These are phyloP conservation scores for Vidua chalybeata DNA, from an alignment of 2,113 vertebrate genomes.

Conservation along the genomic window DNA sequence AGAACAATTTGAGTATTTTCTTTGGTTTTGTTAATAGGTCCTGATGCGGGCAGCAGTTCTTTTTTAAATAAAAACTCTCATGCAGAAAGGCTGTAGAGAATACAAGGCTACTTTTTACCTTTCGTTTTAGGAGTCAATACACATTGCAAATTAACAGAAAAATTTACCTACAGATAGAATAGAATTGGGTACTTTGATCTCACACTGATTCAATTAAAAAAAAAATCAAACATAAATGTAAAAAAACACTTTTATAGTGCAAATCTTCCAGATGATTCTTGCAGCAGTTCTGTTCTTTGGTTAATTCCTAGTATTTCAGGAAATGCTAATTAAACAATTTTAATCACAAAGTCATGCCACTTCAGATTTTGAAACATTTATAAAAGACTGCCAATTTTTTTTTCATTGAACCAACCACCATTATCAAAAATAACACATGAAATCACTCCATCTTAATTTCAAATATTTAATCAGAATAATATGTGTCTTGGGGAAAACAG, in stretches of 20 bases:
- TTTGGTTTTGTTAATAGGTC: not conserved
- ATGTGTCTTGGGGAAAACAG: not conserved
- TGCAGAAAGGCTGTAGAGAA: not conserved
- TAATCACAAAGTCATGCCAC: constrained; percentile 18
- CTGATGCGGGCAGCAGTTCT: not conserved
- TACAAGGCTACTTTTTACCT: not conserved
- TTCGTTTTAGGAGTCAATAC: not conserved
- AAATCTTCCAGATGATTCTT: not conserved
- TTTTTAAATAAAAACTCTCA: not conserved
- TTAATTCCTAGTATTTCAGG: constrained; percentile 9
- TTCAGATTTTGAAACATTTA: not conserved
- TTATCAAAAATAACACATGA: constrained; percentile 16
- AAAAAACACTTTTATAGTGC: not conserved
- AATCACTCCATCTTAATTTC: constrained; percentile 46
- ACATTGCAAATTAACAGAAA: not conserved
- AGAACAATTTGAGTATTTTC: not conserved
- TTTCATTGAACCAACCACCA: not conserved
- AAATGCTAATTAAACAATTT: constrained; percentile 37
- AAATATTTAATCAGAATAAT: constrained; percentile 61
- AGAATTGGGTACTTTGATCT: not conserved
- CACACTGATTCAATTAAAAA: not conserved
- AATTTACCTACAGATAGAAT: not conserved
- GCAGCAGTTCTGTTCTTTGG: not conserved
- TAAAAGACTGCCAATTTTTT: not conserved
- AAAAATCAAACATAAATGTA: not conserved